Evolutionary conservation across 2,113 vertebrate genomes (phyloP).

Genomic region (Phyllopteryx taeniolatus): DNA sequence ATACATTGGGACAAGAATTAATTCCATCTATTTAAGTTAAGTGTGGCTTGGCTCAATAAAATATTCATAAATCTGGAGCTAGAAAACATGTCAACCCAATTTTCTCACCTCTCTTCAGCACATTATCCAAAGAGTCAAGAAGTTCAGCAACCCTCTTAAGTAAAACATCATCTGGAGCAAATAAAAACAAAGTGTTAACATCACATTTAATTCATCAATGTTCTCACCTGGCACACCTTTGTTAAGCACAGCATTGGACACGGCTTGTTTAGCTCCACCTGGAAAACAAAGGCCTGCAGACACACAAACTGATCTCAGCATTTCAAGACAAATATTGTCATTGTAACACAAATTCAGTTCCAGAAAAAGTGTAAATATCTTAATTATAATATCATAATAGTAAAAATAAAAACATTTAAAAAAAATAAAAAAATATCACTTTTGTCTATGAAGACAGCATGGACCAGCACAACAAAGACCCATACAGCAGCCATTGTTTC

Average conservation of each 20-base stretch:
- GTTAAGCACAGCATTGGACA: fast-evolving
- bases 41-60: too few relatives aligned
- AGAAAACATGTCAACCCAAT: too few relatives aligned
- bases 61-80: too few relatives aligned
- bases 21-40: too few relatives aligned
- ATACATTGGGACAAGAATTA: too few relatives aligned
- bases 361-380: too few relatives aligned
- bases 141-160: constrained; percentile 9
- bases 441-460: constrained; percentile 14
- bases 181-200: background rate
- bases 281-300: constrained; percentile 13
- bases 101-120: constrained; percentile 11
- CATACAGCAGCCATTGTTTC: constrained; percentile 10
- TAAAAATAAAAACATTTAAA: too few relatives aligned
- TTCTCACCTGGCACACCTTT: background rate
- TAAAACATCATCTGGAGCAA: background rate
- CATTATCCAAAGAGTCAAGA: background rate
- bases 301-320: background rate
- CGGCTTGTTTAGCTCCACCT: background rate
- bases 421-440: too few relatives aligned
- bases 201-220: background rate
- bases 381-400: too few relatives aligned
- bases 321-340: background rate
- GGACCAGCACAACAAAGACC: fast-evolving
- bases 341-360: background rate